phyloP scores from a whole-genome alignment of 2,113 vertebrate species.

The Lepisosteus oculatus region DNA sequence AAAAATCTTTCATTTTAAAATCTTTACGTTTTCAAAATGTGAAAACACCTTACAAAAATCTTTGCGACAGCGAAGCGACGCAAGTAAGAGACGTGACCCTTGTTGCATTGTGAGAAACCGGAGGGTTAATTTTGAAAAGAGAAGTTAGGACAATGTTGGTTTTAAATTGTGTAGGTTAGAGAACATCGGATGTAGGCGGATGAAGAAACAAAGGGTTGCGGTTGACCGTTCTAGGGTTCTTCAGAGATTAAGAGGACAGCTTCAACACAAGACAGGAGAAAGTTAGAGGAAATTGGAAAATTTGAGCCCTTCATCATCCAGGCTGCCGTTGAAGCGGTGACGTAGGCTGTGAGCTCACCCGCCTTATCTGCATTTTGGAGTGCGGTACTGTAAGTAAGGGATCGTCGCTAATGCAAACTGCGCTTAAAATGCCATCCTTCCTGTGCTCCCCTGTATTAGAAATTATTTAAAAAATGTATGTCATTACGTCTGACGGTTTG shows the following conservation, averaged over 20 bases:
- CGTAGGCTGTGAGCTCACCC: constrained; percentile 8
- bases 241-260: not conserved
- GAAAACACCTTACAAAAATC: not conserved
- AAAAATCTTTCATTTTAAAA: not conserved
- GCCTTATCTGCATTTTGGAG: constrained; percentile 4
- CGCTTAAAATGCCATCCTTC: too few relatives aligned
- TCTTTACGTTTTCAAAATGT: not conserved
- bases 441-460: too few relatives aligned
- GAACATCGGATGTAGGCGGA: not conserved
- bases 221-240: not conserved
- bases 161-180: not conserved
- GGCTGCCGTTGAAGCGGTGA: not conserved
- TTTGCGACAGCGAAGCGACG: too few relatives aligned
- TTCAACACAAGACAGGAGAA: constrained; percentile 17
- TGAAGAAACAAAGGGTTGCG: constrained; percentile 1
- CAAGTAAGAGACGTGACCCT: too few relatives aligned
- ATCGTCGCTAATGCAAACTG: not conserved
- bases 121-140: too few relatives aligned
- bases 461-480: too few relatives aligned
- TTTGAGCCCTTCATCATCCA: constrained; percentile 13
- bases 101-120: too few relatives aligned
- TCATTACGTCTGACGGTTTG: too few relatives aligned
- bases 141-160: too few relatives aligned
- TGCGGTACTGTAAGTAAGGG: constrained; percentile 4
- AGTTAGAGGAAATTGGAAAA: constrained; percentile 23